These are phyloP conservation scores for Drusus annulatus DNA, from an alignment of 1,140 invertebrate species.

Conservation along the genomic window DNA sequence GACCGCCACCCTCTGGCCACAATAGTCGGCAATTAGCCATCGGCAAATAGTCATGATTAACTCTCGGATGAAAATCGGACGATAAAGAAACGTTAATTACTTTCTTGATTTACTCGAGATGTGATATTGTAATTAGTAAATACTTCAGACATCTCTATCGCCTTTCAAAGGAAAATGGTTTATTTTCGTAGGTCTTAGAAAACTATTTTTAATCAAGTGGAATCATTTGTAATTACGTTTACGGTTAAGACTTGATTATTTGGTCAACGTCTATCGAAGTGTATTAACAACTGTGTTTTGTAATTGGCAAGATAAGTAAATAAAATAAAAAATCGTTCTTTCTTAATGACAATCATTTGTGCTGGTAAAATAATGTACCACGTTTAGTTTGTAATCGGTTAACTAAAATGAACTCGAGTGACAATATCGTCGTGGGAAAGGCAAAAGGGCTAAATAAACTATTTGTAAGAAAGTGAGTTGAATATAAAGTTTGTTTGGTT, in stretches of 20 bases:
- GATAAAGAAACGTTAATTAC: constrained; percentile 12
- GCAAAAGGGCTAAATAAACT: too few species aligned
- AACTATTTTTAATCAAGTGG: background rate
- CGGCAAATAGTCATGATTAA: background rate
- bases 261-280: background rate
- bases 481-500: too few species aligned
- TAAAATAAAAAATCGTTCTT: background rate
- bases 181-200: background rate
- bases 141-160: constrained; percentile 8
- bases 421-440: too few species aligned
- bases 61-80: background rate
- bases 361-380: background rate
- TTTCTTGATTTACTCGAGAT: background rate
- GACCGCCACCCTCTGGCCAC: background rate
- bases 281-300: constrained; percentile 5
- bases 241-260: constrained; percentile 1
- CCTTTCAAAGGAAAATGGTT: background rate
- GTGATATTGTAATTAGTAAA: background rate
- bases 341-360: background rate
- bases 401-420: background rate
- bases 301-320: constrained; percentile 26
- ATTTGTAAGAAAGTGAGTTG: too few species aligned
- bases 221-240: background rate
- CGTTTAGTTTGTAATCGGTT: background rate
- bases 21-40: background rate